These are phyloP conservation scores for Trachelus iudaicus DNA, from an alignment of 2,888 invertebrate genomes.

Conservation along the genomic window DNA sequence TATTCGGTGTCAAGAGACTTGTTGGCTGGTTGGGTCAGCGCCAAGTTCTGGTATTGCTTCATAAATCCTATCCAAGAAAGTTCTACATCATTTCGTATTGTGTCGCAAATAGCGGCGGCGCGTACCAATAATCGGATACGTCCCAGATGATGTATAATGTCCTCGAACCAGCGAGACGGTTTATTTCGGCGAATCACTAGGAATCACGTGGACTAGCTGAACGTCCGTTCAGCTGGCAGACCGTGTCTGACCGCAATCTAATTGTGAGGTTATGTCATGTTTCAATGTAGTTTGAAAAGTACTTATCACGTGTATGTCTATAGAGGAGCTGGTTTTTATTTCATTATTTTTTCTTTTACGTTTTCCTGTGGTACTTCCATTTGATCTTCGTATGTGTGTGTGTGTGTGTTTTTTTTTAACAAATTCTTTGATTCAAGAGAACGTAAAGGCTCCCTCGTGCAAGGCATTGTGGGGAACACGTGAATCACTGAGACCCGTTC, in stretches of 20 bases:
- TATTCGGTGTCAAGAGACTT: constrained; percentile 48
- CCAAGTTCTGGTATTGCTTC: constrained; percentile 58
- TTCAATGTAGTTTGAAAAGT: neutral
- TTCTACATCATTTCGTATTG: constrained; percentile 53
- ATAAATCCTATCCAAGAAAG: constrained; percentile 54
- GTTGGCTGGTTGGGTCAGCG: constrained; percentile 52
- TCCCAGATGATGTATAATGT: constrained; percentile 45
- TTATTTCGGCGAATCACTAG: neutral
- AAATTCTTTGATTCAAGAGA: neutral
- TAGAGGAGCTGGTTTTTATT: neutral
- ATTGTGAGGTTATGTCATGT: neutral
- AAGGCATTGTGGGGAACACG: neutral
- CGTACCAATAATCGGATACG: constrained; percentile 55
- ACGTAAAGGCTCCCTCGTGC: neutral
- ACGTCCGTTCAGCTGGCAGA: neutral
- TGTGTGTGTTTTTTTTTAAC: neutral
- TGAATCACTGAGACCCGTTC: neutral
- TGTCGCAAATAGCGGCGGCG: constrained; percentile 51
- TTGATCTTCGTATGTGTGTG: neutral
- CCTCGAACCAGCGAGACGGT: constrained; percentile 2
- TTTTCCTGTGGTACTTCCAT: neutral
- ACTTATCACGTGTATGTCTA: neutral
- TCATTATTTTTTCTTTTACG: neutral
- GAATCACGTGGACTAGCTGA: neutral
- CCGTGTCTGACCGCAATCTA: neutral